A percentile compares a stretch with the other conserved stretches of the same genome.
Conservation (phyloP, 1,140 invertebrate genomes). For the Portunus trituberculatus region DNA sequence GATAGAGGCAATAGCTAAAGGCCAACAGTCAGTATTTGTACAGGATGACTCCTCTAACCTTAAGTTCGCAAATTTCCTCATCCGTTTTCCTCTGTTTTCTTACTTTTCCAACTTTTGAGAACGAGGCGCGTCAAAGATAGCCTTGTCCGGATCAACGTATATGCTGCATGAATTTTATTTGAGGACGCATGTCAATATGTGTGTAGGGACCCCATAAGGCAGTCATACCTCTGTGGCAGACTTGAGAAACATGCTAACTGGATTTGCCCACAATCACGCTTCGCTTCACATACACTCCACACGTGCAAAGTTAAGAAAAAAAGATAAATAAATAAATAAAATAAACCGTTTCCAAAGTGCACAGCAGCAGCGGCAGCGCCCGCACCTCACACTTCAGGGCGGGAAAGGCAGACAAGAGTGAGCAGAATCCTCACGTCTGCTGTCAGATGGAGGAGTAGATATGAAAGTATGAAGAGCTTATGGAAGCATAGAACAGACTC, state of each 20-base stretch:
- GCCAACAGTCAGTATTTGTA: too few relatives aligned
- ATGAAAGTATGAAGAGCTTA: background rate
- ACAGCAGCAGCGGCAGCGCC: background rate
- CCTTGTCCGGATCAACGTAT: too few relatives aligned
- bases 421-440: background rate
- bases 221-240: background rate
- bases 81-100: too few relatives aligned
- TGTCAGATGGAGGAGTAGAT: background rate
- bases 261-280: background rate
- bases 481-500: background rate
- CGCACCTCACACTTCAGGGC: background rate
- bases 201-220: background rate
- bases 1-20: too few relatives aligned
- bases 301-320: too few relatives aligned
- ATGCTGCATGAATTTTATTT: too few relatives aligned
- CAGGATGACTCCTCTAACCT: too few relatives aligned
- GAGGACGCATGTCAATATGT: background rate
- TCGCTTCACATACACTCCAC: background rate
- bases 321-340: too few relatives aligned
- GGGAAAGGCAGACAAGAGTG: background rate
- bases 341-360: background rate
- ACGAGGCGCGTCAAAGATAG: too few relatives aligned
- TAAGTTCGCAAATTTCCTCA: too few relatives aligned
- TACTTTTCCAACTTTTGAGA: too few relatives aligned
- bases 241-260: background rate